Evolutionary conservation across 2,797 vertebrate species (phyloP), one percentile per base, ranked within the genome.

Genomic region (Galaxias olidus): DNA sequence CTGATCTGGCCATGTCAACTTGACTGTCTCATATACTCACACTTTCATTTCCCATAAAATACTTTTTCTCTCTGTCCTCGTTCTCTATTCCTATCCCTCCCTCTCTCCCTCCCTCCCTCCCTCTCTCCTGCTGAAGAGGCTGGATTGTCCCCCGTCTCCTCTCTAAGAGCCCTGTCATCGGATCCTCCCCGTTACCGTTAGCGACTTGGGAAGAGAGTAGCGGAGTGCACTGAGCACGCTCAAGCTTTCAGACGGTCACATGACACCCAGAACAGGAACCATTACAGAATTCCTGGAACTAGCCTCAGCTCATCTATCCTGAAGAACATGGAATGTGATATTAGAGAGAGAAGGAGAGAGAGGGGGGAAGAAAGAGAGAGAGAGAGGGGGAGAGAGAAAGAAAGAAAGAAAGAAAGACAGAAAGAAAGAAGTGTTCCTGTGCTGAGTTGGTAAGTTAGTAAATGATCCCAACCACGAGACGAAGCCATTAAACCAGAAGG

Each of bases 291-390:
- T 77, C 74, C 74, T 53, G 56, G 70, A 79, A 71, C 65, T 48
- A 55, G 61, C 68, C 60, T 15, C 65, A 66, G 52, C 20, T 49
- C 46, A 30, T 30, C 63, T 73, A 70, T 59, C 68, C 62, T 61
- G 70, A 79, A 79, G 79, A 68, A 44, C 15, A 40, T 73, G 77
- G 68, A 77, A 79, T 68, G 65, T 51, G 74, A 82, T 82, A 30
- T 30, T 30, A 30, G 30, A 30, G 30, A 61, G 46, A 4, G 12
- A 30, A 30, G 45, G 45, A 46, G 45, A 10, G 45, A n/a, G n/a
- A 11, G 46, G 10, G 46, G 46, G 14, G 74, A 58, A 61, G 56
- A 57, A 54, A 69, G 67, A 18, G 18, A 73, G 71, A 54, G 57
- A 61, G 70, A 75, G 63, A 82, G 68, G 62, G 69, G 61, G 75